Evolutionary conservation across 2,797 vertebrate species (phyloP).

Genomic region (Coregonus sp.): DNA sequence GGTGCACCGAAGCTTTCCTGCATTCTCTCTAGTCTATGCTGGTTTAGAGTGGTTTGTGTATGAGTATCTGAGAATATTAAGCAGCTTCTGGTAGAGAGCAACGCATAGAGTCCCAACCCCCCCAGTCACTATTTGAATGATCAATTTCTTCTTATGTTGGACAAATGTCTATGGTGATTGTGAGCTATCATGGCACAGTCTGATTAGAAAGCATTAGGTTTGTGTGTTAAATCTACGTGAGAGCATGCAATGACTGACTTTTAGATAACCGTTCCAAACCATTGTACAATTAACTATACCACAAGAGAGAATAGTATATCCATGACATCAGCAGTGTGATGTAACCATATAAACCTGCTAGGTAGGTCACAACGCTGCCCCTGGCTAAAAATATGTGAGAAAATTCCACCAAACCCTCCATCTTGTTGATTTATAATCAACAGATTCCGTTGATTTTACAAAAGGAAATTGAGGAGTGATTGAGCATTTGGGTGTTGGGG

Average conservation of each 20-base stretch:
- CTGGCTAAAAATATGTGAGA: neutral
- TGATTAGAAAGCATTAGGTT: neutral
- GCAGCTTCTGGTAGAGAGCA: constrained; percentile 1
- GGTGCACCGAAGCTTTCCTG: neutral
- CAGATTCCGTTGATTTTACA: neutral
- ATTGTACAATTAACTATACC: neutral
- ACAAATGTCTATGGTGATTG: neutral
- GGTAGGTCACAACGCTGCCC: neutral
- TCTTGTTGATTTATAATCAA: neutral
- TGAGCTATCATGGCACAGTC: neutral
- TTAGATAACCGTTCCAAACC: neutral
- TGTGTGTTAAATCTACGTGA: neutral
- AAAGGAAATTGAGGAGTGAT: neutral
- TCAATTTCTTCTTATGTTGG: neutral
- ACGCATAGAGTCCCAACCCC: neutral
- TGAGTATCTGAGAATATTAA: neutral
- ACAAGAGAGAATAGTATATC: neutral
- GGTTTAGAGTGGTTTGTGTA: neutral
- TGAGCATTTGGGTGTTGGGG: neutral
- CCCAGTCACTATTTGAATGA: neutral
- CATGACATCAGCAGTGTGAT: neutral
- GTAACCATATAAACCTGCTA: neutral
- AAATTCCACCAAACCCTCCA: neutral
- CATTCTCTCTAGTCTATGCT: neutral
- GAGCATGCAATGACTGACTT: neutral